Evolutionary conservation across 2,888 invertebrate species (phyloP).

Genomic region (Temnothorax rugatulus): DNA sequence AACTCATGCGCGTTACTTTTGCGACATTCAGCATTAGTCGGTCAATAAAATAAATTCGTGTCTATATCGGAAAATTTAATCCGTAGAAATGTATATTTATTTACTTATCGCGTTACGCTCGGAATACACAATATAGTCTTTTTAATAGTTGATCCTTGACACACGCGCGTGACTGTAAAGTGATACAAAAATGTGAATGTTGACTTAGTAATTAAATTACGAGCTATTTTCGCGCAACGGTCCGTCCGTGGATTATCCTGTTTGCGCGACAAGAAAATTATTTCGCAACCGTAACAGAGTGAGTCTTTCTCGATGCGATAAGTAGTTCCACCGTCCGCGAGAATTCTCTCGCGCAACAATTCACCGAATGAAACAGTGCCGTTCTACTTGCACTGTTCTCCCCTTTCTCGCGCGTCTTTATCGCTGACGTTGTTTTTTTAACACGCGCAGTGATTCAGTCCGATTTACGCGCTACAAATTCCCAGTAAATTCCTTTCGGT

Average conservation of each 20-base stretch:
- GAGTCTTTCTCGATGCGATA: not conserved
- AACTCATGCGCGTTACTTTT: not conserved
- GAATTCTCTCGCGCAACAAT: not conserved
- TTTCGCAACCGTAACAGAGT: not conserved
- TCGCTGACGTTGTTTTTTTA: slow-evolving; percentile 22
- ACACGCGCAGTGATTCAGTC: slow-evolving; percentile 24
- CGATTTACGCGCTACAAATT: slow-evolving; percentile 14
- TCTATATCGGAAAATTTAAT: not conserved
- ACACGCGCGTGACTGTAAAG: not conserved
- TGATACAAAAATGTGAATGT: not conserved
- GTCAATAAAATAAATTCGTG: not conserved
- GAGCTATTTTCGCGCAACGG: not conserved
- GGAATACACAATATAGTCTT: not conserved
- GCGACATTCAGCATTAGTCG: not conserved
- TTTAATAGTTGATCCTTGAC: not conserved
- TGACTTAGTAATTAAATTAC: slow-evolving; percentile 14
- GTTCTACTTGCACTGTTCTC: not conserved
- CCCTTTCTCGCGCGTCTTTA: not conserved
- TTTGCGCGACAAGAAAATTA: not conserved
- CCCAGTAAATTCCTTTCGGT: slow-evolving; percentile 27
- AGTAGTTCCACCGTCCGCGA: not conserved
- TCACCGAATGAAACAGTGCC: not conserved
- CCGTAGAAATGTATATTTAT: not conserved
- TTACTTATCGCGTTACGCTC: not conserved
- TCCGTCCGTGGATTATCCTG: not conserved